phyloP scores from a whole-genome alignment of 2,113 vertebrate species.

The Daubentonia madagascariensis region DNA sequence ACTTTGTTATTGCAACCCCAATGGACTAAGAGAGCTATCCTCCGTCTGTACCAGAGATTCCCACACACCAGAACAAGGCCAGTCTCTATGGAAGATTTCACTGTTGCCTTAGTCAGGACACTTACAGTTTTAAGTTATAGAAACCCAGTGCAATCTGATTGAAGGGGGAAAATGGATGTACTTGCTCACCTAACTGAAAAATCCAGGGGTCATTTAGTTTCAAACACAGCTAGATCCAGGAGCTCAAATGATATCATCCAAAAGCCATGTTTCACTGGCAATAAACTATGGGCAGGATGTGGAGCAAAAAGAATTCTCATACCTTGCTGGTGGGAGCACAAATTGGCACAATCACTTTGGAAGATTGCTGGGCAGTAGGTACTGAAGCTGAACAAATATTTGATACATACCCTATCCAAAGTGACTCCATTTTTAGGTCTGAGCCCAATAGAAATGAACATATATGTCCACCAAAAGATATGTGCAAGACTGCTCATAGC shows the following conservation, averaged over 20 bases:
- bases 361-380: background rate
- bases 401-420: background rate
- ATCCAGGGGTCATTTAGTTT: background rate
- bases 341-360: background rate
- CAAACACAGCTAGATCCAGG: background rate
- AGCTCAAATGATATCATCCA: background rate
- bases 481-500: accelerated
- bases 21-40: background rate
- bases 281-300: background rate
- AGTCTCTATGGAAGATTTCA: background rate
- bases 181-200: background rate
- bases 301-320: background rate
- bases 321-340: background rate
- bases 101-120: background rate
- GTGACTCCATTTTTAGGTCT: background rate
- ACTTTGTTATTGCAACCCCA: too few relatives aligned
- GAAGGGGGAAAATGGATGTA: background rate
- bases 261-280: background rate
- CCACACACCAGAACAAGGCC: background rate
- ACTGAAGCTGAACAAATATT: background rate
- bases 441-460: background rate
- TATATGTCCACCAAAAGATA: background rate
- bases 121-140: background rate
- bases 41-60: background rate
- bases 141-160: background rate